Base-by-base conservation (phyloP, 2,888 invertebrate species). In the Drosophila pegasa region DNA sequence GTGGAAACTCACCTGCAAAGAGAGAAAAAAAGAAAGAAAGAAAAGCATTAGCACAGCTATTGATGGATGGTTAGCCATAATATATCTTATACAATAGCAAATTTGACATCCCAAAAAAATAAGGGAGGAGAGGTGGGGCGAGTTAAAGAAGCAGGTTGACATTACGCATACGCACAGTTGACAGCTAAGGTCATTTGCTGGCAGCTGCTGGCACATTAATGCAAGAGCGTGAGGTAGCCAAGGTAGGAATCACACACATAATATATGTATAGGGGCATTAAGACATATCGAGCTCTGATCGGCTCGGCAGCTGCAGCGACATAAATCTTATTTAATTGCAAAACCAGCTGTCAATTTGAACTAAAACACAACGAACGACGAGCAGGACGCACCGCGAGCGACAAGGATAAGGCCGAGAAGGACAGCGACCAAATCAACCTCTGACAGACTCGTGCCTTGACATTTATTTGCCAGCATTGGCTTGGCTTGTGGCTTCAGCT, bases 251-350 rank as follows among this genome's bases (percentile, higher is more conserved):
- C 41, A 22, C 40, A 60, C 20, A 35, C 47, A 50, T 40, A 20
- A 37, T 41, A 59, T 47, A 64, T 60, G 20, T 29, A 33, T 41
- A 38, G 22, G 41, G 57, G 61, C 60, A 43, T 56, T 59, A 67
- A 63, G 65, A 27, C 35, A 29, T 60, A 33, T 54, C 52, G 22
- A 22, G 45, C 54, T 62, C 41, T 14, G 31, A 50, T 55, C 41
- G 29, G 29, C 29, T 12, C 48, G 52, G 66, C 66, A 59, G 72
- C 70, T 68, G 68, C 63, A 59, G 59, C 69, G 48, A 74, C 73
- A 85, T 85, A 85, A 85, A 85, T 88, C 86, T 88, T 88, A 88
- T 85, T 86, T 85, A 85, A 85, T 85, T 85, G 80, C 83, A 88
- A 88, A 75, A 77, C 81, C 80, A 88, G 71, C 80, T 85, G 88